Conservation (phyloP, 2,888 invertebrate genomes). For the Creontiades dilutus region DNA sequence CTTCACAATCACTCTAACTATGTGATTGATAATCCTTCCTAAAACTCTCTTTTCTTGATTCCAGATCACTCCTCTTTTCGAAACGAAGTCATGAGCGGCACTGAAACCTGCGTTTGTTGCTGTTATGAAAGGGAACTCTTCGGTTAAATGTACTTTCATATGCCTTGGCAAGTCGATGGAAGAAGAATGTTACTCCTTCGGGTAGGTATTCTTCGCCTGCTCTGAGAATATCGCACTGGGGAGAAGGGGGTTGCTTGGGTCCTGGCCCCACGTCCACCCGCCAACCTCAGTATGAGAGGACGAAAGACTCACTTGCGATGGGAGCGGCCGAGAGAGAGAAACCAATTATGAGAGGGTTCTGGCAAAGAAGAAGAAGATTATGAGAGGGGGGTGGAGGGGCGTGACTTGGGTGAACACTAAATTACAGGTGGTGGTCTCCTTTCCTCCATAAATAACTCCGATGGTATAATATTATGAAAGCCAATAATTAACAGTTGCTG, state of each 20-base stretch:
- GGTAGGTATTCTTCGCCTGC: background rate
- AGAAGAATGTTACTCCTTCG: conserved; percentile 12
- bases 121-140: too few species aligned
- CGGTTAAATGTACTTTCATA: too few species aligned
- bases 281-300: conserved; percentile 24
- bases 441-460: conserved; percentile 68
- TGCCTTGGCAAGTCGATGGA: background rate
- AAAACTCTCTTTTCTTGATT: too few species aligned
- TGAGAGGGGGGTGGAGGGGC: conserved; percentile 40
- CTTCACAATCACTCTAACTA: too few species aligned
- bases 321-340: conserved; percentile 42
- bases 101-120: too few species aligned
- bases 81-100: too few species aligned
- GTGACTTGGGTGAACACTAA: conserved; percentile 70
- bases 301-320: conserved; percentile 1
- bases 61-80: too few species aligned
- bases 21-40: too few species aligned
- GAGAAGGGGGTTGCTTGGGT: background rate
- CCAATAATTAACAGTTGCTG: conserved; percentile 69
- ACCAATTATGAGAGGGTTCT: conserved; percentile 47
- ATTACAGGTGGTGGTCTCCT: conserved; percentile 66
- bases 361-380: background rate
- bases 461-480: conserved; percentile 69
- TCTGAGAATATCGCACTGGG: background rate
- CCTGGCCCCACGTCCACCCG: conserved; percentile 3